A percentile compares a stretch with the other conserved stretches of the same genome.
Conservation (phyloP, 2,113 vertebrate species). For the Synodontis membranacea region DNA sequence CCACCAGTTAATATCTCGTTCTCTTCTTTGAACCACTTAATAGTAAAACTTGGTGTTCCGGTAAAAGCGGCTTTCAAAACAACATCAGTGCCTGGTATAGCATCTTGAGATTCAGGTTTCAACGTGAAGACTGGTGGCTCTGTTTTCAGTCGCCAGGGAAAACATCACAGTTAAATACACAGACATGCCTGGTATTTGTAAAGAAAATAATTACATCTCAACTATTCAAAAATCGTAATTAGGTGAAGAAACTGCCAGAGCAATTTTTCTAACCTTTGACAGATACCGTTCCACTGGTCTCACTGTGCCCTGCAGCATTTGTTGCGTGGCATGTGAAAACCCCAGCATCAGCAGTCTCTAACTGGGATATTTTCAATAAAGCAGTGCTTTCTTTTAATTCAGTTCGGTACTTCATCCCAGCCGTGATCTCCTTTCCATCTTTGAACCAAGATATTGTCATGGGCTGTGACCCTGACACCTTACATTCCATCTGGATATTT, state of each 20-base stretch:
- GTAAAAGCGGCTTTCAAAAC: conserved; percentile 83
- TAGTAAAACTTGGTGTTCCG: conserved; percentile 84
- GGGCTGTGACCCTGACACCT: conserved; percentile 92
- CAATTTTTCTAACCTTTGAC: conserved; percentile 85
- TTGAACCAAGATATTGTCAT: conserved; percentile 93
- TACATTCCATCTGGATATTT: conserved; percentile 84
- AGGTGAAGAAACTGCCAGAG: conserved; percentile 19
- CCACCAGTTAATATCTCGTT: conserved; percentile 86
- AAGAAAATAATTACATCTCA: not conserved
- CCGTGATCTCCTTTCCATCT: conserved; percentile 80
- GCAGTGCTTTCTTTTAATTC: conserved; percentile 87
- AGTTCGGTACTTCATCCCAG: conserved; percentile 79
- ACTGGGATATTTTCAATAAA: conserved; percentile 77
- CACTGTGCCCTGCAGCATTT: conserved; percentile 91
- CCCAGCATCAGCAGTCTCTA: conserved; percentile 85
- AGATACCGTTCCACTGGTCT: conserved; percentile 87
- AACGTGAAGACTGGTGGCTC: conserved; percentile 88
- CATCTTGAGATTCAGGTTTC: conserved; percentile 83
- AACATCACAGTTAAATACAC: conserved; percentile 42
- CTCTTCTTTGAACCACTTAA: conserved; percentile 91
- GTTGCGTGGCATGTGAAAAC: conserved; percentile 90
- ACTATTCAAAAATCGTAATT: conserved; percentile 43
- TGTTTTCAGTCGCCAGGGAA: conserved; percentile 72
- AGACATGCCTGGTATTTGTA: not conserved
- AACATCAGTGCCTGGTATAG: conserved; percentile 83